phyloP scores from a whole-genome alignment of 2,113 vertebrate genomes.

The Sphaerodactylus townsendi region DNA sequence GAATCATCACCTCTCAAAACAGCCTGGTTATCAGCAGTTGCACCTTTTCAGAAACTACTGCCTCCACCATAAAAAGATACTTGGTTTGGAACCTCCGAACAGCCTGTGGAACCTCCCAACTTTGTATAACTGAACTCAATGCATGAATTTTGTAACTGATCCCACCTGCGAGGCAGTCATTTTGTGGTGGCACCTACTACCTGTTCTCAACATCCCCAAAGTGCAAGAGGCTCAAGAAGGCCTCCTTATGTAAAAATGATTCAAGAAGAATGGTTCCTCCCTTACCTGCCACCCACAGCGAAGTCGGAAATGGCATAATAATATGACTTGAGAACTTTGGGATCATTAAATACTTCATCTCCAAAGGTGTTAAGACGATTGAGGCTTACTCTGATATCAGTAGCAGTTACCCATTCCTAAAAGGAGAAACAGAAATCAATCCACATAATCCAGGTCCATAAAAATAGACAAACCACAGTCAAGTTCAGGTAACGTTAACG shows the following conservation, averaged over 20 bases:
- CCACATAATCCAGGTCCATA: not conserved
- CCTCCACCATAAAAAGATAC: too few species aligned
- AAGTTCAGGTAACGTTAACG: not conserved
- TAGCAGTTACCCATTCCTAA: conserved; percentile 98
- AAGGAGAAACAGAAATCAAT: not conserved
- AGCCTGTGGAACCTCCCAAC: too few species aligned
- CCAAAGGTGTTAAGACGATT: conserved; percentile 98
- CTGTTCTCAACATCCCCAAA: too few species aligned
- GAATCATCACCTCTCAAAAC: too few species aligned
- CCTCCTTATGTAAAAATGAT: not conserved
- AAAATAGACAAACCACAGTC: not conserved
- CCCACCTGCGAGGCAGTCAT: too few species aligned
- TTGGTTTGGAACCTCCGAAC: too few species aligned
- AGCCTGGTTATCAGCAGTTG: too few species aligned
- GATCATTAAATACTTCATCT: conserved; percentile 98
- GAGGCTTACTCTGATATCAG: conserved; percentile 94
- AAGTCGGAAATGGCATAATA: conserved; percentile 99
- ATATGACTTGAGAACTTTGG: conserved; percentile 97
- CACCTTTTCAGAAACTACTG: too few species aligned
- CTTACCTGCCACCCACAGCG: conserved; percentile 95
- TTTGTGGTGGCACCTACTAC: too few species aligned
- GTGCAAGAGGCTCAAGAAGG: too few species aligned
- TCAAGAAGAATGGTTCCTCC: not conserved
- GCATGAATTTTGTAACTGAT: too few species aligned
- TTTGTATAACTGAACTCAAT: too few species aligned